Base-by-base conservation (phyloP, 2,113 vertebrate species). In the Otocyon megalotis region DNA sequence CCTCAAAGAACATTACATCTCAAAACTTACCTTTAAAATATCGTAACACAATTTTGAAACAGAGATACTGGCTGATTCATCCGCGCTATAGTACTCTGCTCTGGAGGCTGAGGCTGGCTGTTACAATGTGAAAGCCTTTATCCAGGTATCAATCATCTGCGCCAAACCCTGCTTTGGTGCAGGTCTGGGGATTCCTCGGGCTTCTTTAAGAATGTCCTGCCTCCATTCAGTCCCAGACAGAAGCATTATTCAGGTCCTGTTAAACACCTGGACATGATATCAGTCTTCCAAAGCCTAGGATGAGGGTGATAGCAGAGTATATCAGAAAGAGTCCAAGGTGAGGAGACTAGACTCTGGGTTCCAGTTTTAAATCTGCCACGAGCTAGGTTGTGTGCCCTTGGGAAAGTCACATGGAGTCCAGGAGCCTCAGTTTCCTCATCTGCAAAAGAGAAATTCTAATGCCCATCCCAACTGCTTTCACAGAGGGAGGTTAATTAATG, bases 121-220 rank as follows among this genome's bases (percentile, higher is more conserved):
- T 92, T 93, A 95, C 53, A 98, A 97, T 88, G 96, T 96, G 80
- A 90, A 85, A 60, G 76, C 95, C 77, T 88, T 95, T 97, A 93
- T 72, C 90, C 30, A 62, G 76, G 81, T 48, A 0, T 82, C 93
- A 77, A 94, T 84, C 92, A 77, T 92, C 95, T 94, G 94, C 24
- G 72, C 58, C 76, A 69, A 96, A 93, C 56, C 43, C 35, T 58
- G 60, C 67, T 37, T 93, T 82, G 71, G 81, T 48, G 43, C 84
- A 93, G 95, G 72, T 96, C 97, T 98, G 93, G 93, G 90, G 79
- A 20, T 94, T 98, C 97, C 93, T 96, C 96, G 97, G 28, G 94
- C n/a, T 50, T 94, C 67, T 87, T 69, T 96, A 93, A 97, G 93
- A 83, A 91, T 13, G 53, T 65, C 56, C 94, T 97, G 85, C 96